Evolutionary conservation across 2,113 vertebrate genomes (phyloP).

Genomic region (Anseranas semipalmata): DNA sequence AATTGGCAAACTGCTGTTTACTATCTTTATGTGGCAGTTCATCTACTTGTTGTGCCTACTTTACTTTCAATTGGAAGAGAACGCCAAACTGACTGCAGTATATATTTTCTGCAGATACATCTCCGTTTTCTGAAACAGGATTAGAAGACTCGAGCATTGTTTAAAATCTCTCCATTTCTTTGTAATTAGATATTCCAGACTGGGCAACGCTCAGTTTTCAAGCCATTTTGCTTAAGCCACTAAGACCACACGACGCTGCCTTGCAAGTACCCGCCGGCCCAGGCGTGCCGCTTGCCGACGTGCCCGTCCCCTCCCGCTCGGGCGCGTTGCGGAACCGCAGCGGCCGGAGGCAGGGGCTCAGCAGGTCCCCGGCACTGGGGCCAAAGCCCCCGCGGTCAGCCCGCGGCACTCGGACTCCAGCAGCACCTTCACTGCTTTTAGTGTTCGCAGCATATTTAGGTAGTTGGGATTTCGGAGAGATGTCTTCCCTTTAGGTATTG

Average conservation of each 20-base stretch:
- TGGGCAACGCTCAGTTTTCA: not conserved
- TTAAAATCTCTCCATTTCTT: not conserved
- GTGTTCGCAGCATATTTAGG: not conserved
- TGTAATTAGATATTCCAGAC: not conserved
- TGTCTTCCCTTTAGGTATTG: not conserved
- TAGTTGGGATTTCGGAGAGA: not conserved
- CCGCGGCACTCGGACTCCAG: not conserved
- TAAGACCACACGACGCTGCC: not conserved
- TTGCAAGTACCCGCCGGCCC: not conserved
- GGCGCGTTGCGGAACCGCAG: not conserved
- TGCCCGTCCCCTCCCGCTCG: not conserved
- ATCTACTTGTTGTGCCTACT: not conserved
- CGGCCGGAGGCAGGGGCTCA: not conserved
- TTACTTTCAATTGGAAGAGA: not conserved
- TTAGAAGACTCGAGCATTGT: not conserved
- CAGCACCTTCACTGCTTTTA: not conserved
- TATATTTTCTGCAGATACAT: not conserved
- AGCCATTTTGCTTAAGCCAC: not conserved
- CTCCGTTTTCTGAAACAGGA: not conserved
- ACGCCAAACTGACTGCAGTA: not conserved
- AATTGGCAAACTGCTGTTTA: not conserved
- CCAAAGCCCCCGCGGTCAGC: slow-evolving; percentile 18
- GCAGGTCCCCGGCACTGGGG: not conserved
- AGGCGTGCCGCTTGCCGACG: not conserved
- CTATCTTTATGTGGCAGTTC: not conserved